A percentile compares a stretch with the other conserved stretches of the same genome.
Conservation (phyloP, 2,888 invertebrate genomes). For the Tenthredo mesomela region DNA sequence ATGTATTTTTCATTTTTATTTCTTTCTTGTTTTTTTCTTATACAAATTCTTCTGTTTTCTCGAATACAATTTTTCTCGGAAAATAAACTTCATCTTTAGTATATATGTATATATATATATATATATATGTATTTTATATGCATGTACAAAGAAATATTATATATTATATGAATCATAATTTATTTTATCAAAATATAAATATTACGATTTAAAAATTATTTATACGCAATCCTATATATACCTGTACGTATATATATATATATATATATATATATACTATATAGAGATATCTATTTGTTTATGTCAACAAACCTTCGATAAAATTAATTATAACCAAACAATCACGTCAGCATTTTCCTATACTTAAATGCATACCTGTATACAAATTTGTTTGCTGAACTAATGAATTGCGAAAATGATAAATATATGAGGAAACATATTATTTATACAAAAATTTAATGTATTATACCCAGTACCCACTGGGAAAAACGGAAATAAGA, state of each 20-base stretch:
- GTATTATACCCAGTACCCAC: not conserved
- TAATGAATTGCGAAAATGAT: conserved; percentile 14
- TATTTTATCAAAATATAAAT: not conserved
- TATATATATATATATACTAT: not conserved
- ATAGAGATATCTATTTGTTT: not conserved
- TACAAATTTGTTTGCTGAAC: not conserved
- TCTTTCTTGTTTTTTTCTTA: no score
- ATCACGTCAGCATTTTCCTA: not conserved
- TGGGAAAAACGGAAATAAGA: not conserved
- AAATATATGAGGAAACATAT: not conserved
- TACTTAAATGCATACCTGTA: not conserved
- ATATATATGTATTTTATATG: not conserved
- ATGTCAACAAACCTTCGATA: not conserved
- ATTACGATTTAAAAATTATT: not conserved
- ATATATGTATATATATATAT: no score
- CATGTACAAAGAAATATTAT: not conserved
- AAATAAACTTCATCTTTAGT: not conserved
- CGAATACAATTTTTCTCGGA: no score
- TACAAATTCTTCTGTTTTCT: no score
- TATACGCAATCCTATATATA: not conserved
- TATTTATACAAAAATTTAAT: not conserved
- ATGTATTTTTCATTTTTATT: no score
- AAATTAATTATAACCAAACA: not conserved
- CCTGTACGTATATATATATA: not conserved
- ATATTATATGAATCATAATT: not conserved